Base-by-base conservation (phyloP, 2,888 invertebrate species). In the Diaprepes abbreviatus region DNA sequence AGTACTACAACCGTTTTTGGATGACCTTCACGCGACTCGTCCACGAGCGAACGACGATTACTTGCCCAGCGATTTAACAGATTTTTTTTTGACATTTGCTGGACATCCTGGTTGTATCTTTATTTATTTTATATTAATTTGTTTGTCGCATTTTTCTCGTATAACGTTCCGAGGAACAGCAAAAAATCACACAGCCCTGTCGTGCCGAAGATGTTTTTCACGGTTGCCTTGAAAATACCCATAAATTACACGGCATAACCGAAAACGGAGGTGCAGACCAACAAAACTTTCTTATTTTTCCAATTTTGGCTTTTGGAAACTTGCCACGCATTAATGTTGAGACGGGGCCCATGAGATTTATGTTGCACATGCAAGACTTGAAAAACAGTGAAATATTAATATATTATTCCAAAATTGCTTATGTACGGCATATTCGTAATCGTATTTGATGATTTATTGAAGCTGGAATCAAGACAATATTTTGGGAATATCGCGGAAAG, bases 271-370 rank as follows among this genome's bases (percentile, higher is more conserved):
- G 43, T 45, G 35, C 45, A 31, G 55, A 33, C 31, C 31, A 19
- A 36, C 62, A 55, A 67, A 68, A 63, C 55, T 55, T 45, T 48
- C 50, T 63, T 63, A 57, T 68, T 68, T 62, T 63, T 68, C 68
- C 68, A 63, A 63, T 68, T 68, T 52, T 60, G 62, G 58, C 17
- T 19, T 59, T 68, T 68, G 68, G 68, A 68, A 68, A 45, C 55
- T 68, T 68, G 68, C 68, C 68, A 63, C 48, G 38, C 55, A 52
- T 40, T 59, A 31, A 59, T 4, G 45, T 12, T 19, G 17, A 28
- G 33, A 31, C 59, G 9, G 24, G 9, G 28, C 21, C 9, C 4
- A 19, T 28, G 35, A 24, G 5, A 54, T 60, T 48, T 60, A 60
- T 60, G 21, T 1, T 52, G 52, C 54, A 63, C 24, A 63, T 54